These are phyloP conservation scores for Siderastrea siderea DNA, from an alignment of 92 coral and sea anemone genomes.

Conservation along the genomic window DNA sequence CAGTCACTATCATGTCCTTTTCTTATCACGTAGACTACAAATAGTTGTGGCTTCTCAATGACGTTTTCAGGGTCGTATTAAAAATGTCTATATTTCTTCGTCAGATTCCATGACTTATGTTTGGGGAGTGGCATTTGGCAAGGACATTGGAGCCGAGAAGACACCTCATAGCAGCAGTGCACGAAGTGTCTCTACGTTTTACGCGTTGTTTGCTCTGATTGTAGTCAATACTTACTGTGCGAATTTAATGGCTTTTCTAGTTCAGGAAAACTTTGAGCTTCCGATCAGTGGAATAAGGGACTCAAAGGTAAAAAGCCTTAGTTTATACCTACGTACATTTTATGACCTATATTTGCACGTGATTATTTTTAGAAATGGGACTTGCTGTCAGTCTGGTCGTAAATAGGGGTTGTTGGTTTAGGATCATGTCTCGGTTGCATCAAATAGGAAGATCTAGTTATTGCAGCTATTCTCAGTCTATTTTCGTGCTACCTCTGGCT, in stretches of 20 bases:
- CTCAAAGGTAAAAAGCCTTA: slow-evolving; percentile 56
- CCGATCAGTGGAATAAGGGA: slow-evolving; percentile 80
- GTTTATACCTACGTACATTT: not conserved
- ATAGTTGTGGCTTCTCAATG: too few relatives aligned
- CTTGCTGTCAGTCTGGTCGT: too few relatives aligned
- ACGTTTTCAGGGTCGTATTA: too few relatives aligned
- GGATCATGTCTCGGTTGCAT: too few relatives aligned
- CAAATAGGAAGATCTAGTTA: too few relatives aligned
- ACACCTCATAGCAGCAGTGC: slow-evolving; percentile 85
- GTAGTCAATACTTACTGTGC: slow-evolving; percentile 86
- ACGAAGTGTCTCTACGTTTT: slow-evolving; percentile 80
- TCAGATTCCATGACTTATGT: slow-evolving; percentile 89
- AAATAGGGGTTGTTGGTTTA: too few relatives aligned
- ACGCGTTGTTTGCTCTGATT: slow-evolving; percentile 78
- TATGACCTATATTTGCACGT: too few relatives aligned
- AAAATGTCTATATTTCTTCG: not conserved
- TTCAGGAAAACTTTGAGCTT: slow-evolving; percentile 56
- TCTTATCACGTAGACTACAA: too few relatives aligned
- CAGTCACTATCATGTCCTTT: too few relatives aligned
- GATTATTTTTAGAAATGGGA: too few relatives aligned
- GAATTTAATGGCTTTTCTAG: slow-evolving; percentile 77
- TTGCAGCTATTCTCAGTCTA: too few relatives aligned
- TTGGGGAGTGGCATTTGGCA: slow-evolving; percentile 94
- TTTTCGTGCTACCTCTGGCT: too few relatives aligned
- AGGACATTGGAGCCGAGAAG: slow-evolving; percentile 87